Evolutionary conservation across 1,140 invertebrate genomes (phyloP).

Genomic region (Eumeta japonica): DNA sequence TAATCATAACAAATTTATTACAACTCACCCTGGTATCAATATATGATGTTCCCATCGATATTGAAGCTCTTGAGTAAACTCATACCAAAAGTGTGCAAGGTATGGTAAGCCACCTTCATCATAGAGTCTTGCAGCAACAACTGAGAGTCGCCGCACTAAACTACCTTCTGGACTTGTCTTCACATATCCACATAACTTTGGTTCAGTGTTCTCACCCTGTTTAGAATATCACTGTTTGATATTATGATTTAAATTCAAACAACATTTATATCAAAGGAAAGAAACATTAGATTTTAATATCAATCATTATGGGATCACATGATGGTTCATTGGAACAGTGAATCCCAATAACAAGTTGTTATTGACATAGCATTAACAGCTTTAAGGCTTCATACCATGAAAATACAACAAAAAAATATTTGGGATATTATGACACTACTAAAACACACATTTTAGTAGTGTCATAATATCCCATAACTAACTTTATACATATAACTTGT

Average conservation of each 20-base stretch:
- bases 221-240: too few species aligned
- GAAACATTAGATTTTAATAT: slow-evolving; percentile 9
- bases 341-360: not conserved
- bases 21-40: slow-evolving; percentile 80
- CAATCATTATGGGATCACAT: not conserved
- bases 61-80: slow-evolving; percentile 86
- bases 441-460: too few species aligned
- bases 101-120: slow-evolving; percentile 76
- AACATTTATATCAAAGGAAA: not conserved
- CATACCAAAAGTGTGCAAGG: slow-evolving; percentile 89
- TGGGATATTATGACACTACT: too few species aligned
- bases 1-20: too few species aligned
- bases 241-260: too few species aligned
- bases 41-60: slow-evolving; percentile 85
- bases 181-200: slow-evolving; percentile 52
- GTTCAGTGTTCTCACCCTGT: slow-evolving; percentile 26
- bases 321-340: not conserved
- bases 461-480: too few species aligned
- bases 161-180: slow-evolving; percentile 78
- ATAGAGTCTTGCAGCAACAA: slow-evolving; percentile 76
- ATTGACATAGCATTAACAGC: too few species aligned
- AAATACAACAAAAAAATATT: too few species aligned
- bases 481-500: too few species aligned
- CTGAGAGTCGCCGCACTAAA: slow-evolving; percentile 80
- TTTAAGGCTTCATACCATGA: too few species aligned